These are phyloP conservation scores for Struthio camelus DNA, from an alignment of 2,113 vertebrate species.

Conservation along the genomic window DNA sequence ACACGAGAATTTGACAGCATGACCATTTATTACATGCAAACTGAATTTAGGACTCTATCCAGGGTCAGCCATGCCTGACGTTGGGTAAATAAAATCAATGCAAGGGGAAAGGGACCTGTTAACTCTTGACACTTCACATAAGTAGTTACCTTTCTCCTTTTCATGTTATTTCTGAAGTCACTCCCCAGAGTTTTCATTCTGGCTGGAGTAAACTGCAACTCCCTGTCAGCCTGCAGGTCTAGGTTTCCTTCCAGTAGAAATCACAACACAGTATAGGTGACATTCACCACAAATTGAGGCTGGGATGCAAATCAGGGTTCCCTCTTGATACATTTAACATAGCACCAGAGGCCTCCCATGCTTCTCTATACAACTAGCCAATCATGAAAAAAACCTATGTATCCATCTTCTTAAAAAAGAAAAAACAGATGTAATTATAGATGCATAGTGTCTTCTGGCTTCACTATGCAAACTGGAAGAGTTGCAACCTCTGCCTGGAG, in stretches of 20 bases:
- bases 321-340: background rate
- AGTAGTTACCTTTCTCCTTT: background rate
- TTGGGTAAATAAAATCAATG: background rate
- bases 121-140: background rate
- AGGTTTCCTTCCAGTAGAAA: background rate
- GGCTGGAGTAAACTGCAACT: background rate
- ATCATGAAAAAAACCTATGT: background rate
- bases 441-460: background rate
- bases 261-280: background rate
- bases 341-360: background rate
- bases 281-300: background rate
- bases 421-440: background rate
- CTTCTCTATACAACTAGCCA: background rate
- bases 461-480: background rate
- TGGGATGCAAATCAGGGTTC: background rate
- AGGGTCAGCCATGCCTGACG: rapidly evolving
- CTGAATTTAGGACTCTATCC: background rate
- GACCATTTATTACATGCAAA: background rate
- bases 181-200: background rate
- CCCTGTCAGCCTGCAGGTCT: background rate
- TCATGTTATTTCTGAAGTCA: background rate
- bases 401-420: background rate
- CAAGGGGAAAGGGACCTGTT: background rate
- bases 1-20: background rate
- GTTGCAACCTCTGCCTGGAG: background rate